Conservation (phyloP, 2,888 invertebrate genomes). For the Dicyrtoma fusca region DNA sequence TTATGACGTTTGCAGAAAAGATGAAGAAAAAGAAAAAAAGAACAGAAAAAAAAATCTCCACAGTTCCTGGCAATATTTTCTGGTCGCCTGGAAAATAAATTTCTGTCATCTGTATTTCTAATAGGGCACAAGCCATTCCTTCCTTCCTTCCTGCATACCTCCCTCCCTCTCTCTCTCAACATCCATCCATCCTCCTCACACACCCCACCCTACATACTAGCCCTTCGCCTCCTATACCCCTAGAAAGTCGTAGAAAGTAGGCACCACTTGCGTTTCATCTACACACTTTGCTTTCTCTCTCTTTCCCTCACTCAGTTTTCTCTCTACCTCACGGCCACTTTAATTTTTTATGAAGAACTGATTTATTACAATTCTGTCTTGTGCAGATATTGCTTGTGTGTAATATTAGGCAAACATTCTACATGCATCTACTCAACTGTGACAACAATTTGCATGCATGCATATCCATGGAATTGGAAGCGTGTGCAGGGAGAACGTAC, state of each 20-base stretch:
- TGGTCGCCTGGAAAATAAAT: slow-evolving; percentile 41
- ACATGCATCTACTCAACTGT: slow-evolving; percentile 24
- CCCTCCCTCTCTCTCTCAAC: background rate
- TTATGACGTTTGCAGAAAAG: slow-evolving; percentile 40
- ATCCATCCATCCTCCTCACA: no score
- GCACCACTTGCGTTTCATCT: no score
- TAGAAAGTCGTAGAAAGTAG: no score
- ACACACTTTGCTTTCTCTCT: background rate
- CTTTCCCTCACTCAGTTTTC: slow-evolving; percentile 15
- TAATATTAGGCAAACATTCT: slow-evolving; percentile 2
- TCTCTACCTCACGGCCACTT: slow-evolving; percentile 35
- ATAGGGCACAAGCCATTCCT: slow-evolving; percentile 28
- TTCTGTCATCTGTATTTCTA: slow-evolving; percentile 43
- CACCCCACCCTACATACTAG: no score
- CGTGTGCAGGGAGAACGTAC: background rate
- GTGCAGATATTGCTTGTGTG: slow-evolving; percentile 43
- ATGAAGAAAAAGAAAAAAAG: slow-evolving; percentile 16
- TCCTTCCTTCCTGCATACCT: background rate
- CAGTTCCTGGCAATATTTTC: slow-evolving; percentile 36
- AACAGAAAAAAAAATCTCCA: slow-evolving; percentile 17
- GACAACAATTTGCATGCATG: slow-evolving; percentile 33
- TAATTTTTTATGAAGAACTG: slow-evolving; percentile 51
- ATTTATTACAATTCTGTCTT: slow-evolving; percentile 50
- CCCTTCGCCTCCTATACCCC: no score
- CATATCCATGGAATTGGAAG: background rate